Conservation (phyloP, 1,140 invertebrate genomes). For the Drosophila willistoni region DNA sequence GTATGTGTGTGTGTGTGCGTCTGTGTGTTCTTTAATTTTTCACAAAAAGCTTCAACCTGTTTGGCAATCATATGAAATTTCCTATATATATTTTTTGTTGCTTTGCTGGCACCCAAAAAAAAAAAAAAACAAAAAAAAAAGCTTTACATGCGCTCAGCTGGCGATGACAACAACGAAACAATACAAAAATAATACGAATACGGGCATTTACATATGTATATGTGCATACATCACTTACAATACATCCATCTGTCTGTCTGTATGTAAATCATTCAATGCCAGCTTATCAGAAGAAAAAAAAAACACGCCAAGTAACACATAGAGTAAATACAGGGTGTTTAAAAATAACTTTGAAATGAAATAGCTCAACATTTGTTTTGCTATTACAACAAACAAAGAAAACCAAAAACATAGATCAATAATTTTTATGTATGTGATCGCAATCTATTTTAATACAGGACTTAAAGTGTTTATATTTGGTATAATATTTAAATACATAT, state of each 20-base stretch:
- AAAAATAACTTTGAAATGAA: neutral
- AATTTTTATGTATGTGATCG: too few relatives aligned
- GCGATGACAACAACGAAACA: conserved; percentile 31
- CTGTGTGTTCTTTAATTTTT: conserved; percentile 41
- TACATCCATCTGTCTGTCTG: conserved; percentile 3
- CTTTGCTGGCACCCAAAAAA: conserved; percentile 63
- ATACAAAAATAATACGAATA: conserved; percentile 32
- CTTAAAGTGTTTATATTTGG: too few relatives aligned
- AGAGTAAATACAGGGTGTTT: conserved; percentile 10
- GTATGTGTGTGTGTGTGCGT: neutral
- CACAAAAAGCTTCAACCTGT: conserved; percentile 71
- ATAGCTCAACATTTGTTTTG: neutral
- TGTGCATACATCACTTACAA: neutral
- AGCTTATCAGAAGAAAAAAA: conserved; percentile 60
- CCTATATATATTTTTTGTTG: conserved; percentile 56
- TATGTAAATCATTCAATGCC: conserved; percentile 59
- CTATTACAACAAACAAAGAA: too few relatives aligned
- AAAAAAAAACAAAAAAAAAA: conserved; percentile 37
- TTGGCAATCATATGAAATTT: conserved; percentile 65
- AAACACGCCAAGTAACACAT: conserved; percentile 39
- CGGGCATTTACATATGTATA: conserved; percentile 27
- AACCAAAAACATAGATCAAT: too few relatives aligned
- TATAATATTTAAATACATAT: too few relatives aligned
- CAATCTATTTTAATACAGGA: too few relatives aligned
- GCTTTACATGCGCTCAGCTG: conserved; percentile 73